These are phyloP conservation scores for Botrylloides violaceus DNA, from an alignment of 23 tunicate species.

Conservation along the genomic window DNA sequence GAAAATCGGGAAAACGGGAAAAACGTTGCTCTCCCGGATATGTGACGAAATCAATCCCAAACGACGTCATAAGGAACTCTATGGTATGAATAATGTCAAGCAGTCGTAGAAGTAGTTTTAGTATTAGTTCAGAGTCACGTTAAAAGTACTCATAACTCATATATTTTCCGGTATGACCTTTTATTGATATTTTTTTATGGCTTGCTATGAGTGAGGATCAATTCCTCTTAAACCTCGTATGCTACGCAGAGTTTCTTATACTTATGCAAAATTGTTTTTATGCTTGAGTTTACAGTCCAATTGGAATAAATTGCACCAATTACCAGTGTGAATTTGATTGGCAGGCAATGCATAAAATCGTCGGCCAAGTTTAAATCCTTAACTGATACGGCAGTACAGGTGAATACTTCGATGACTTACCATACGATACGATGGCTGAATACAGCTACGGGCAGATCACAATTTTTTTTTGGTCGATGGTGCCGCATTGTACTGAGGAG, in stretches of 20 bases:
- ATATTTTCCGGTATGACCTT: neutral
- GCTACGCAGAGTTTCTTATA: slow-evolving; percentile 1
- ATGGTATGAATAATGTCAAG: neutral
- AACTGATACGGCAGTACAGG: no score
- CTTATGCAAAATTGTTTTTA: slow-evolving; percentile 1
- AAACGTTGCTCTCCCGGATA: neutral
- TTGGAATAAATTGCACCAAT: neutral
- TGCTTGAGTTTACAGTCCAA: neutral
- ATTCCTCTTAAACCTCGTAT: neutral
- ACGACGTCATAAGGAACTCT: neutral
- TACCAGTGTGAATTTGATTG: no score
- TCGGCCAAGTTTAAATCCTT: no score
- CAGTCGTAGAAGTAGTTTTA: neutral
- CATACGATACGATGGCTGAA: no score
- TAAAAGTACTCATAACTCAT: neutral
- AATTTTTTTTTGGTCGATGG: no score
- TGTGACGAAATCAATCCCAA: neutral
- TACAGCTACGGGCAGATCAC: no score
- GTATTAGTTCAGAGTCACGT: neutral
- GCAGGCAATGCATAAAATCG: no score
- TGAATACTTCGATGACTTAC: no score
- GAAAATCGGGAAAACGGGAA: neutral
- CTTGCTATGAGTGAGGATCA: neutral
- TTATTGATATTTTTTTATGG: neutral
- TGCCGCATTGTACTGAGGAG: no score